Percentiles rank a stretch among this genome's conserved stretches.
Evolutionary conservation across 2,888 invertebrate genomes (phyloP).

Genomic region (Melipona bicolor): DNA sequence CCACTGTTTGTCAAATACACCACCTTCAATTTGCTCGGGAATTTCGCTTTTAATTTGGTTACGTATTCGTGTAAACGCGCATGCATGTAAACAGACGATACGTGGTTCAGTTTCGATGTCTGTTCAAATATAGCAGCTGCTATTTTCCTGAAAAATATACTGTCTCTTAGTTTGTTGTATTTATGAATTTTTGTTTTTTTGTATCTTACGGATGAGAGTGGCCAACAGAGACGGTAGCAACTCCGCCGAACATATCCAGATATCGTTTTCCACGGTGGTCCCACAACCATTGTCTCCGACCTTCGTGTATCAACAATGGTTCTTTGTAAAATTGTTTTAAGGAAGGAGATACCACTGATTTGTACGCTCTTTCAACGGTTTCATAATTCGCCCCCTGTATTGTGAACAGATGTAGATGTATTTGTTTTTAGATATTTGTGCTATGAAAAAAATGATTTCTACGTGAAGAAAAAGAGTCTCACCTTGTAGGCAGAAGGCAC

Average conservation of each 20-base stretch:
- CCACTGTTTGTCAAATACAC: constrained; percentile 98
- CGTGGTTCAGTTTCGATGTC: constrained; percentile 94
- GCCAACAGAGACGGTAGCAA: constrained; percentile 98
- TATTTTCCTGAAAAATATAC: constrained; percentile 89
- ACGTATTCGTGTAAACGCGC: constrained; percentile 96
- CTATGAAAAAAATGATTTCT: background rate
- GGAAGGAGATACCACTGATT: constrained; percentile 89
- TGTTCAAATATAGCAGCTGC: constrained; percentile 92
- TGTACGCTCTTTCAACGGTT: constrained; percentile 86
- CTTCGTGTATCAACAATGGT: constrained; percentile 93
- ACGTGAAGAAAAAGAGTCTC: background rate
- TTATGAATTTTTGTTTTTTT: background rate
- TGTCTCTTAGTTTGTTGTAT: background rate
- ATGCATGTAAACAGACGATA: constrained; percentile 96
- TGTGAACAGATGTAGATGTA: background rate
- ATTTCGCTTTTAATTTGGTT: constrained; percentile 90
- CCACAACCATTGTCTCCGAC: constrained; percentile 96
- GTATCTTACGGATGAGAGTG: constrained; percentile 97
- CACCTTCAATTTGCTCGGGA: constrained; percentile 95
- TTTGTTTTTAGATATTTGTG: background rate
- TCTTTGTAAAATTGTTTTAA: constrained; percentile 91
- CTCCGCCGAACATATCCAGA: constrained; percentile 97
- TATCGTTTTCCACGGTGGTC: constrained; percentile 94
- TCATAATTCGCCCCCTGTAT: constrained; percentile 87
- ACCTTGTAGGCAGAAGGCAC: constrained; percentile 33